Evolutionary conservation across 2,888 invertebrate species (phyloP).

Genomic region (Metalampra italica): DNA sequence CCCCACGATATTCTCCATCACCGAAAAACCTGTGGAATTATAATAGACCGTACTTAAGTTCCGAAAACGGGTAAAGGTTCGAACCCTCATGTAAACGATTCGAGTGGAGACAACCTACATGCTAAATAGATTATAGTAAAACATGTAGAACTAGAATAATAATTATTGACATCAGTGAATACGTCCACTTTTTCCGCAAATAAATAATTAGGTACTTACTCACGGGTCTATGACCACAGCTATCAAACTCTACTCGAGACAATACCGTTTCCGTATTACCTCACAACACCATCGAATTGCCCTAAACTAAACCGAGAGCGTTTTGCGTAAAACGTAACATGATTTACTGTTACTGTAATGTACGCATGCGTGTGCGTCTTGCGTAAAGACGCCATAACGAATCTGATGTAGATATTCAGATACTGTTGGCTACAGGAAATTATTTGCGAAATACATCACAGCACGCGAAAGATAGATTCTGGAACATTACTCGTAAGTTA

Average conservation of each 20-base stretch:
- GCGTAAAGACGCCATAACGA: constrained; percentile 22
- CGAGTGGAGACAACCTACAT: no score
- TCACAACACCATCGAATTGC: background rate
- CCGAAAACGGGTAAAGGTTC: no score
- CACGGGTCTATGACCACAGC: no score
- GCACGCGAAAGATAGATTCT: background rate
- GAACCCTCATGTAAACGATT: no score
- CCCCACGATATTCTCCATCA: no score
- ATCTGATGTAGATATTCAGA: constrained; percentile 16
- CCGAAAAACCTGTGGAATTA: no score
- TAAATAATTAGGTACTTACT: no score
- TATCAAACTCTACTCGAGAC: background rate
- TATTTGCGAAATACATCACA: constrained; percentile 16
- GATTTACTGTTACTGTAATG: constrained; percentile 30
- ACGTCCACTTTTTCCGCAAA: no score
- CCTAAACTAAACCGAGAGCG: constrained; percentile 9
- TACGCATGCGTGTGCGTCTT: constrained; percentile 26
- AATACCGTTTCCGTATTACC: background rate
- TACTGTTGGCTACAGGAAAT: constrained; percentile 28
- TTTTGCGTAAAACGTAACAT: constrained; percentile 17
- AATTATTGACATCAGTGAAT: no score
- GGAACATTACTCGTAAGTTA: background rate
- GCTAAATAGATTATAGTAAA: no score
- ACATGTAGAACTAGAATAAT: no score
- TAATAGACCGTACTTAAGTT: no score